Evolutionary conservation across 1,140 invertebrate species (phyloP), one percentile per base, ranked within the genome.

Genomic region (Drosophila kurseongensis): DNA sequence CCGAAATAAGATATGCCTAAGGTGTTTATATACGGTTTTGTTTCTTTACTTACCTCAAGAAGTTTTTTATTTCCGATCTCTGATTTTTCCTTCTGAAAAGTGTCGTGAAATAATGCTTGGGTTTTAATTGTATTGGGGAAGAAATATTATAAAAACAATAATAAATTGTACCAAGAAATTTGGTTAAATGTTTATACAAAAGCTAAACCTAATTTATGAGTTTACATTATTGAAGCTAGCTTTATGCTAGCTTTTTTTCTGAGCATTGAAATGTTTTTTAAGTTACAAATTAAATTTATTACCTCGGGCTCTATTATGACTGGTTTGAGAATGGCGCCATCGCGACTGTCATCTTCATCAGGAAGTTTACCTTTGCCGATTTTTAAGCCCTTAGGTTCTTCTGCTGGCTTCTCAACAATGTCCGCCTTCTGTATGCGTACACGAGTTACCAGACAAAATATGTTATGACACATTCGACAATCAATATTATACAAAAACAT

Each of bases 231-330:
- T 32, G 7, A 32, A 32, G 29, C 29, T 7, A 7, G 29, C 8
- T 32, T 8, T 32, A 1, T 32, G 29, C 5, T 32, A 23, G 6
- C 8, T 32, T 32, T 32, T 32, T 8, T 8, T 32, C 29, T 32
- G 29, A 2, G 8, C 4, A 44, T 8, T 9, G 16, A 18, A 16
- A 44, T 42, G n/a, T 16, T 8, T 14, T 14, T 7, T 6, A 18
- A 9, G 14, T 16, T 4, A 41, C 36, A 40, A 41, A 12, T 3
- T n/a, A 14, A 27, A 16, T 8, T 6, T 35, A 35, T 48, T 74
- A 92, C 91, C 85, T 92, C 75, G 66, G 91, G 91, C 67, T 91
- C 90, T 36, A 92, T 79, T 50, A 92, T 92, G 27, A 92, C 86
- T 10, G 91, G 91, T 55, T 91, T 91, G 4, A 93, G 75, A 1